phyloP scores from a whole-genome alignment of 2,797 vertebrate genomes.

The Poecilia picta region DNA sequence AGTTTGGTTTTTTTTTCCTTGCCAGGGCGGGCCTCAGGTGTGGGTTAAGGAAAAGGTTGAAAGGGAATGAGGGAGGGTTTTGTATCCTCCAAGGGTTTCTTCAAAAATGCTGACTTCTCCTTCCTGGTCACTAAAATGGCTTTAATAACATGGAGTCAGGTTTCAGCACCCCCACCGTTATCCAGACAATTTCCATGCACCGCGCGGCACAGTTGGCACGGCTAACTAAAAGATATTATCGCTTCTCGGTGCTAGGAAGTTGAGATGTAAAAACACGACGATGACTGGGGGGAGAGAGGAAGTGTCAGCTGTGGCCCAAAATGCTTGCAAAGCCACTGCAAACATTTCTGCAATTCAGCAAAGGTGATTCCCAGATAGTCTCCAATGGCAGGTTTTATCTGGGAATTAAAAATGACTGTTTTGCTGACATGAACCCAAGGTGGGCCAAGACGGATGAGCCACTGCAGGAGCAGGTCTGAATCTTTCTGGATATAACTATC shows the following conservation, averaged over 20 bases:
- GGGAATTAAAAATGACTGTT: constrained; percentile 57
- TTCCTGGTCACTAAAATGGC: constrained; percentile 49
- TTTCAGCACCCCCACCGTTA: constrained; percentile 36
- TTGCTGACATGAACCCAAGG: constrained; percentile 59
- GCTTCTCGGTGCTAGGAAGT: constrained; percentile 29
- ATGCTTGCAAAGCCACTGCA: constrained; percentile 51
- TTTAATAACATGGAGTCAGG: constrained; percentile 64
- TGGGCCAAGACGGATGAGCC: constrained; percentile 43
- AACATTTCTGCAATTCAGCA: constrained; percentile 70
- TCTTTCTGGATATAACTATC: constrained; percentile 20
- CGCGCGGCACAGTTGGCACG: constrained; percentile 31
- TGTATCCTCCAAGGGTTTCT: constrained; percentile 68
- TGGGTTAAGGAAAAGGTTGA: constrained; percentile 63
- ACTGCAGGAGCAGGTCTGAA: constrained; percentile 35
- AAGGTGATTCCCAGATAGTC: constrained; percentile 54
- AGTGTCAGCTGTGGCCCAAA: constrained; percentile 53
- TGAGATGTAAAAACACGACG: constrained; percentile 37
- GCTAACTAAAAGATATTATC: constrained; percentile 40
- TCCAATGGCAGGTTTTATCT: constrained; percentile 54
- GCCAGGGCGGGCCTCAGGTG: constrained; percentile 77
- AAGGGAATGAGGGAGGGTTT: constrained; percentile 31
- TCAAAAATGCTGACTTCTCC: constrained; percentile 77
- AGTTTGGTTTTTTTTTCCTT: constrained; percentile 69
- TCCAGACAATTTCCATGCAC: constrained; percentile 31
- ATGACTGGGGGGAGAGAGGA: constrained; percentile 42